Evolutionary conservation across 2,888 invertebrate species (phyloP).

Genomic region (Melolontha melolontha): DNA sequence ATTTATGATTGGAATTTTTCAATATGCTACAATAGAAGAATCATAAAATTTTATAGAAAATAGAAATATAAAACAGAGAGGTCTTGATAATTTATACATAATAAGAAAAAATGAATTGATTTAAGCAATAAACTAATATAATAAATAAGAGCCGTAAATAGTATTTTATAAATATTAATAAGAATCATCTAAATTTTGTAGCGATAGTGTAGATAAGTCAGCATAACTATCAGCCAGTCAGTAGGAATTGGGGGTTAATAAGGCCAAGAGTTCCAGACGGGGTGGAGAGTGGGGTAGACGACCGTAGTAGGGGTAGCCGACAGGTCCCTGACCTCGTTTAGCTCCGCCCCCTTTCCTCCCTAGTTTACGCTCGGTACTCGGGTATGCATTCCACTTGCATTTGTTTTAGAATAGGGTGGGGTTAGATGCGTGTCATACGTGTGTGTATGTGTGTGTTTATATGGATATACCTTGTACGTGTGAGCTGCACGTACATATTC

Average conservation of each 20-base stretch:
- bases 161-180: no score
- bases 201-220: constrained; percentile 49
- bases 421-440: constrained; percentile 23
- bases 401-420: constrained; percentile 44
- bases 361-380: constrained; percentile 63
- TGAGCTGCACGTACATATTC: neutral
- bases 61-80: no score
- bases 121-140: no score
- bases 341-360: constrained; percentile 65
- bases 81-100: no score
- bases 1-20: no score
- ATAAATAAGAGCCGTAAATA: no score
- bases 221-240: constrained; percentile 27
- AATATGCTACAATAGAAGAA: no score
- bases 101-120: no score
- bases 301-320: constrained; percentile 68
- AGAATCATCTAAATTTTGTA: constrained; percentile 39
- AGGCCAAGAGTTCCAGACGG: constrained; percentile 56
- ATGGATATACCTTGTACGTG: neutral
- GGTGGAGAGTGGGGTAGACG: constrained; percentile 64
- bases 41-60: no score
- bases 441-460: constrained; percentile 20
- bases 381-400: constrained; percentile 60
- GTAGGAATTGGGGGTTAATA: constrained; percentile 50
- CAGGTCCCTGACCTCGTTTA: constrained; percentile 71